Evolutionary conservation across 2,113 vertebrate species (phyloP), one percentile per base, ranked within the genome.

Genomic region (Galbula dea): DNA sequence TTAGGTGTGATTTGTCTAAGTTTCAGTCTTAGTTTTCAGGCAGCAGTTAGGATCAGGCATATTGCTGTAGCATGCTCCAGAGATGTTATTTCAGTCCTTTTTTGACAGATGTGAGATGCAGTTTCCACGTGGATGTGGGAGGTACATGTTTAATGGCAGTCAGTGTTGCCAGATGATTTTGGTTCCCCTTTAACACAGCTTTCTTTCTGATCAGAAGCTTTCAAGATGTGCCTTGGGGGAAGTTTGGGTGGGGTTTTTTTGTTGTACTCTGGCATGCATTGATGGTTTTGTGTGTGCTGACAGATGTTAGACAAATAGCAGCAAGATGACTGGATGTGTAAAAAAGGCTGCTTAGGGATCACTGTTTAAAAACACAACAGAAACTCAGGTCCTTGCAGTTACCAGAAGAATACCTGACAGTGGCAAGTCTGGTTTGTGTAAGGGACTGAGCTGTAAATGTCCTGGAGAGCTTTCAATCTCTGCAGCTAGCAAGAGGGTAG

Each of bases 1-100:
- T 54, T 63, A 88, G 62, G 55, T 86, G 48, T 83, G 81, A 89
- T 86, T 95, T 65, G 65, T 93, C 24, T 36, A 83, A 43, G 61
- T 82, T 89, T 62, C 80, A 57, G 62, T 73, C 65, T 51, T 27
- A 85, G 49, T 15, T 88, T 87, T 77, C 55, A 83, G 81, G 39
- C 83, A 65, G 65, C 85, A 67, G 57, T 90, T 87, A 86, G 88
- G 58, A 84, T 66, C 21, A 91, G 43, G 37, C 43, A 30, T 92
- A 34, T 62, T 7, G 3, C 78, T 91, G 41, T 24, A 78, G 51
- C 32, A 34, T 73, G 43, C 36, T 89, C 22, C 2, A 11, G 32
- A 51, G 67, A 41, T 36, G 51, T 81, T 67, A 79, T 84, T 61
- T 45, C 82, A 76, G 58, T 52, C 43, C 43, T 88, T 94, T 86